These are phyloP conservation scores for Gymnosoma rotundatum DNA, from an alignment of 2,888 invertebrate species.

Conservation along the genomic window DNA sequence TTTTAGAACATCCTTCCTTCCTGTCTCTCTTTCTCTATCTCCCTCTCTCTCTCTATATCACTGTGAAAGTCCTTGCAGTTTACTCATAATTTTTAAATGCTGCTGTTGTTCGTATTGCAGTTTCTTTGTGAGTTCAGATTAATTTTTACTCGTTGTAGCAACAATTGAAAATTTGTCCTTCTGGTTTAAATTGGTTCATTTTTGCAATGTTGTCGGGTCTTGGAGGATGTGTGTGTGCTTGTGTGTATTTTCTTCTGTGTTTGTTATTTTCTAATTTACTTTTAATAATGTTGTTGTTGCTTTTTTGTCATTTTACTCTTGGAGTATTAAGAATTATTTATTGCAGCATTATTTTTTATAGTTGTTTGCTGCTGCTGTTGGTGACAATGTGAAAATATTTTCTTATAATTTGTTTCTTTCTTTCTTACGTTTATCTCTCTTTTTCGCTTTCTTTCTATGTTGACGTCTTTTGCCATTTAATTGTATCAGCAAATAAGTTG, in stretches of 20 bases:
- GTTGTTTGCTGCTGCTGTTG: slow-evolving; percentile 50
- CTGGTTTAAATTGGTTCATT: slow-evolving; percentile 52
- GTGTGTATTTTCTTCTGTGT: not conserved
- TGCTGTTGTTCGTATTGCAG: slow-evolving; percentile 4
- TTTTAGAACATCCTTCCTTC: not conserved
- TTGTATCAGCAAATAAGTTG: slow-evolving; percentile 38
- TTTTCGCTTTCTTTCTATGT: not conserved
- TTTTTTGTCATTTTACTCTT: slow-evolving; percentile 10
- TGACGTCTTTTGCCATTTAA: not conserved
- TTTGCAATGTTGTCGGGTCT: slow-evolving; percentile 33
- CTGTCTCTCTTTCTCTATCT: not conserved
- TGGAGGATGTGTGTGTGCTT: slow-evolving; percentile 18
- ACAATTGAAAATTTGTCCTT: slow-evolving; percentile 46
- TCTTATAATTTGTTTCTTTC: slow-evolving; percentile 30
- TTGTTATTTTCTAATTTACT: slow-evolving; percentile 64
- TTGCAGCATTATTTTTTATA: slow-evolving; percentile 65
- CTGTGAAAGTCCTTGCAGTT: not conserved
- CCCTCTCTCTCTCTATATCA: not conserved
- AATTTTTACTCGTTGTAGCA: slow-evolving; percentile 12
- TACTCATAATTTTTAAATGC: slow-evolving; percentile 28
- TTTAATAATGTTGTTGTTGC: slow-evolving; percentile 62
- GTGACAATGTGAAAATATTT: slow-evolving; percentile 64
- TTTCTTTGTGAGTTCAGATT: slow-evolving; percentile 5
- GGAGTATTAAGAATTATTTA: slow-evolving; percentile 68
- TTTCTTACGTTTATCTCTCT: not conserved